Conservation (phyloP, 2,797 vertebrate genomes). For the Xiphorhynchus erythropygius region DNA sequence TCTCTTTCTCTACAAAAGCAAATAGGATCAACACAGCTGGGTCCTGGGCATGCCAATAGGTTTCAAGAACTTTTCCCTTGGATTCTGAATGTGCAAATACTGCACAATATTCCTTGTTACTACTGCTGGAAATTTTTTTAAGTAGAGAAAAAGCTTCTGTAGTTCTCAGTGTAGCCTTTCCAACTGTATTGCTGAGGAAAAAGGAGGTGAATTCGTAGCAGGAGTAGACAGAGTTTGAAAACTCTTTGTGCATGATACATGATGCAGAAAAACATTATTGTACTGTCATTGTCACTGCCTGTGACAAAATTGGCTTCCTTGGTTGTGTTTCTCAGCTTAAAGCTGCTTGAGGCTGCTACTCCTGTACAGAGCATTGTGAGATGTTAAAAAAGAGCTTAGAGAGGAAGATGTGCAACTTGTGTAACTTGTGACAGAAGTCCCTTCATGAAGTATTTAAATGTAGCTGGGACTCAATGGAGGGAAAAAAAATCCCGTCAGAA, state of each 20-base stretch:
- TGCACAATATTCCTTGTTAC: background rate
- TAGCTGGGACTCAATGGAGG: background rate
- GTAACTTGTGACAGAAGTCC: background rate
- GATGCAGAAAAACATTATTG: background rate
- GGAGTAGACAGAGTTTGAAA: background rate
- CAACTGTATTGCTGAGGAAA: background rate
- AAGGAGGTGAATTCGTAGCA: background rate
- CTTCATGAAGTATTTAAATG: background rate
- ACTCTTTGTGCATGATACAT: background rate
- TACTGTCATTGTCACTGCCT: slow-evolving; percentile 20
- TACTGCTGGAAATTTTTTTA: background rate
- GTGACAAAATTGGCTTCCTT: background rate
- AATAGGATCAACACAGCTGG: background rate
- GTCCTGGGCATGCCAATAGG: background rate
- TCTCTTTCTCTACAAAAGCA: background rate
- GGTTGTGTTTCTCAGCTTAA: background rate
- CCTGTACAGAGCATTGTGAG: background rate
- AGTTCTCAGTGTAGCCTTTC: background rate
- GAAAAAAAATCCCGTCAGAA: background rate
- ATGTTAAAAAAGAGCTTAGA: background rate
- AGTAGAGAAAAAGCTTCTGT: background rate
- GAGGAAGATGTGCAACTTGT: background rate
- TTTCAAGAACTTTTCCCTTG: background rate
- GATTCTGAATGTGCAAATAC: background rate
- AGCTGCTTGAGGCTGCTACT: background rate